Evolutionary conservation across 2,797 vertebrate genomes (phyloP).

Genomic region (Orestias chungarensis): DNA sequence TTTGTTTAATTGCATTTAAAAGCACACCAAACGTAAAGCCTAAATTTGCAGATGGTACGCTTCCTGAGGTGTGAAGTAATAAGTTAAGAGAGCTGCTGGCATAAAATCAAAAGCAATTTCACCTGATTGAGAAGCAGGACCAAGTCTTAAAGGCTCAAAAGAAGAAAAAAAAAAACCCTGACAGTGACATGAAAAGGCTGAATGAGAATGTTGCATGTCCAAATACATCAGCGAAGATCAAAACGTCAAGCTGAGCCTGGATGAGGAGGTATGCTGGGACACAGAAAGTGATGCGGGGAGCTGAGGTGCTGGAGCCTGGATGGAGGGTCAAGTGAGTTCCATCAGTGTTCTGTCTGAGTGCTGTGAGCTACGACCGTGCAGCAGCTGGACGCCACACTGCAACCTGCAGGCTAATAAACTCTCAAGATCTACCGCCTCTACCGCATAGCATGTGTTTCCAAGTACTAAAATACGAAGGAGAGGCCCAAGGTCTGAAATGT

Average conservation of each 20-base stretch:
- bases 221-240: slow-evolving; percentile 24
- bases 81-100: slow-evolving; percentile 70
- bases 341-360: slow-evolving; percentile 36
- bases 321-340: slow-evolving; percentile 54
- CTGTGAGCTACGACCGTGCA: slow-evolving; percentile 38
- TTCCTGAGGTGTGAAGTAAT: slow-evolving; percentile 55
- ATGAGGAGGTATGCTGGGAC: slow-evolving; percentile 10
- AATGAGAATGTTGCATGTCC: slow-evolving; percentile 27
- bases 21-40: slow-evolving; percentile 48
- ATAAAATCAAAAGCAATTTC: slow-evolving; percentile 63
- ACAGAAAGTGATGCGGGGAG: slow-evolving; percentile 14
- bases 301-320: slow-evolving; percentile 15
- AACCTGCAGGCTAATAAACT: slow-evolving; percentile 34
- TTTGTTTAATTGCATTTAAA: slow-evolving; percentile 72
- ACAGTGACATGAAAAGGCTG: slow-evolving; percentile 27
- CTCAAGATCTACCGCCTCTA: slow-evolving; percentile 15
- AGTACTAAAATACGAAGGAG: not conserved
- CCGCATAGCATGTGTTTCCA: not conserved
- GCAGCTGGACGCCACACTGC: slow-evolving; percentile 4
- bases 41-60: slow-evolving; percentile 45
- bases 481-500: not conserved
- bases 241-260: slow-evolving; percentile 28
- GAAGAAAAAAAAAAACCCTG: slow-evolving; percentile 1
- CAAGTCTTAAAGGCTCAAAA: slow-evolving; percentile 26
- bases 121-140: slow-evolving; percentile 51